Base-by-base conservation (phyloP, 1,140 invertebrate genomes). In the Wasmannia auropunctata region DNA sequence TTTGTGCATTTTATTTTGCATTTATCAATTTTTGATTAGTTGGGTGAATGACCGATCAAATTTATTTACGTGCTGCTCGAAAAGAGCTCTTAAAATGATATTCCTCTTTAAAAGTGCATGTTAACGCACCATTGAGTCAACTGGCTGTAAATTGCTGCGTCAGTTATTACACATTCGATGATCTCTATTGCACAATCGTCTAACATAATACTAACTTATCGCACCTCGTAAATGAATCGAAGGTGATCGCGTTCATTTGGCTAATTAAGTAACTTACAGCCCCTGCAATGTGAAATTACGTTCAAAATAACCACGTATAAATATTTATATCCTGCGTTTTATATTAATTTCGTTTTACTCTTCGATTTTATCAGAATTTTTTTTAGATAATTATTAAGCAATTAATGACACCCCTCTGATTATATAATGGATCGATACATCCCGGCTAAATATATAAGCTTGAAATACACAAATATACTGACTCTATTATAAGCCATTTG, bases 51-150 rank as follows among this genome's bases (percentile, higher is more conserved):
- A 22, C 1, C 31, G 14, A 28, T 51, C 14, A 22, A 69, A 8
- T 70, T 70, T 40, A 54, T 43, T 3, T 40, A 56, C 69, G 40
- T 51, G 25, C 11, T 0, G 31, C 16, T 11, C 11, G 0, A 11
- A 85, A 75, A 58, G 25, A 25, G 60, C 34, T 85, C 56, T 67
- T 5, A 83, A 76, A 60, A 86, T 81, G 70, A 10, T 76, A 58
- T 88, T 88, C 19, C 34, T 80, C 75, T 87, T 88, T 88, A 88
- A 88, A 77, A 63, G 34, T 5, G 69, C 22, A 34, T 79, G 79
- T 87, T 85, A 85, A 87, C 31, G n/a, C 19, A 25, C 7, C 2
- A 31, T 25, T n/a, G 8, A 85, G 49, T 8, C 2, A 4, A n/a
- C 14, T 28, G 10, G 14, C 10, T 40, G 28, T 85, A 74, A 83